phyloP scores from a whole-genome alignment of 2,113 vertebrate species.

The Siniperca chuatsi region DNA sequence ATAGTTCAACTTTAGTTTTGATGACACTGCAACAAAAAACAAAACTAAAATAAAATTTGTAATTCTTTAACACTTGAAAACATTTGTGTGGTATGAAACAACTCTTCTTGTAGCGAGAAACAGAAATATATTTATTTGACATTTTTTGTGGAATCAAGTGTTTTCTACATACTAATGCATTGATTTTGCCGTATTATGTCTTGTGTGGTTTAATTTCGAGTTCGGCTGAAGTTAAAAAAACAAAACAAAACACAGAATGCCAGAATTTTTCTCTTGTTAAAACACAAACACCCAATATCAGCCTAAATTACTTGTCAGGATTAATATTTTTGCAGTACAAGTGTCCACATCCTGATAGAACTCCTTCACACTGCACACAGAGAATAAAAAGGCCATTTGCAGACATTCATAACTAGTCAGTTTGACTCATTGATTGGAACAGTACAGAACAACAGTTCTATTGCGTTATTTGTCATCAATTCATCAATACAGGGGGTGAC shows the following conservation, averaged over 20 bases:
- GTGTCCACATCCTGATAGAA: background rate
- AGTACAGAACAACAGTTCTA: conserved; percentile 38
- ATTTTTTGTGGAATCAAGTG: background rate
- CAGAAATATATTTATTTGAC: background rate
- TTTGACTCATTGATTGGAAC: conserved; percentile 21
- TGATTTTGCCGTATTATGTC: background rate
- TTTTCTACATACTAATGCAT: background rate
- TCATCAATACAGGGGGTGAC: conserved; percentile 37
- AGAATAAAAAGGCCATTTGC: conserved; percentile 8
- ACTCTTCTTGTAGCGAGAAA: background rate
- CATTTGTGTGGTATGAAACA: background rate
- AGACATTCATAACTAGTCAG: conserved; percentile 1
- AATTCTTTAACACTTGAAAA: background rate
- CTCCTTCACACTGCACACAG: background rate
- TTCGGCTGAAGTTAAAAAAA: background rate
- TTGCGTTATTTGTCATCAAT: conserved; percentile 41
- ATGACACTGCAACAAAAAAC: background rate
- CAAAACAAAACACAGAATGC: background rate
- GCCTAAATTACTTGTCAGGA: background rate
- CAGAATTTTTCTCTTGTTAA: background rate
- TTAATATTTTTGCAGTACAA: background rate
- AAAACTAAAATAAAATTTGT: too few species aligned
- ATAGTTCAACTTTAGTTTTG: background rate
- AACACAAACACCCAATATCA: background rate
- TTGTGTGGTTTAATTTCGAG: too few species aligned